These are phyloP conservation scores for Zosterops lateralis DNA, from an alignment of 2,113 vertebrate species.

Conservation along the genomic window DNA sequence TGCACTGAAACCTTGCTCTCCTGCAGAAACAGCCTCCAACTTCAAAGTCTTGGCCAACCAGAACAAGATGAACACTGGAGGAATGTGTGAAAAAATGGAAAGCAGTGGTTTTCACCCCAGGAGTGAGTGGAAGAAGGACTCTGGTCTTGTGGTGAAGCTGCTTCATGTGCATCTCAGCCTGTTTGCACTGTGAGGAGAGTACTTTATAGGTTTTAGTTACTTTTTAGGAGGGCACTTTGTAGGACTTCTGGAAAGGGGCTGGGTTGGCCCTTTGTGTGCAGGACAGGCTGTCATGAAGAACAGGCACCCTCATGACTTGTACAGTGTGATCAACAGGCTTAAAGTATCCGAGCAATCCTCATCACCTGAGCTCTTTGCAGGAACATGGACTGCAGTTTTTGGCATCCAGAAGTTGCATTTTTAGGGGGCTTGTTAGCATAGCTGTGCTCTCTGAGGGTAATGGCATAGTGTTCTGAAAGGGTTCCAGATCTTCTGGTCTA, in stretches of 20 bases:
- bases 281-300: neutral
- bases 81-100: neutral
- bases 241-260: neutral
- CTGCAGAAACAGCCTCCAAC: neutral
- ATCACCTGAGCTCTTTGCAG: slow-evolving; percentile 4
- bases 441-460: neutral
- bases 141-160: neutral
- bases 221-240: no score
- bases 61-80: neutral
- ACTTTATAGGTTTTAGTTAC: neutral
- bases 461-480: neutral
- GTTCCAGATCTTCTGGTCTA: neutral
- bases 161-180: neutral
- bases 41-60: neutral
- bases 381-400: neutral
- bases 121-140: neutral
- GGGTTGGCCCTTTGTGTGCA: neutral
- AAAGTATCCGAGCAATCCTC: slow-evolving; percentile 27
- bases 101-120: neutral
- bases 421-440: slow-evolving; percentile 1
- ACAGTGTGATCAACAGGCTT: neutral
- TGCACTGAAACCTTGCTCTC: neutral
- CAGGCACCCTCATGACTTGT: neutral
- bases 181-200: neutral
- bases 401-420: slow-evolving; percentile 26